These are phyloP conservation scores for Drosophila meridiana DNA, from an alignment of 2,888 invertebrate genomes.

Conservation along the genomic window DNA sequence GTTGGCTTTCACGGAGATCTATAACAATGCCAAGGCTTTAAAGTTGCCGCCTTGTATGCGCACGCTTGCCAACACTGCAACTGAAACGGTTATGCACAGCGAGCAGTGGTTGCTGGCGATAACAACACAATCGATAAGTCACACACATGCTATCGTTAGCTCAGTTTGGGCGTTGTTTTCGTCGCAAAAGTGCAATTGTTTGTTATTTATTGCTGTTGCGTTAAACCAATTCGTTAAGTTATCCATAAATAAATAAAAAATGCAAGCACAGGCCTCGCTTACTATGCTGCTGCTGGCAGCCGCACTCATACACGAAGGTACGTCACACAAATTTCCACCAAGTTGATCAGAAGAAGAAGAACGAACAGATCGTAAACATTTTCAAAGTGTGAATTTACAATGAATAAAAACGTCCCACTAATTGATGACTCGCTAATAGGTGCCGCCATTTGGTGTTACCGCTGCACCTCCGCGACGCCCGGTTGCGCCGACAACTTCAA, in stretches of 20 bases:
- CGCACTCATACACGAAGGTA: constrained; percentile 65
- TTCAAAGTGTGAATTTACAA: not conserved
- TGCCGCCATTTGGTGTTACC: constrained; percentile 92
- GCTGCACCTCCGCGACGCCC: constrained; percentile 94
- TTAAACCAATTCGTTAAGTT: constrained; percentile 4
- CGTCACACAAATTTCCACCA: constrained; percentile 5
- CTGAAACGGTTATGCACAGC: not conserved
- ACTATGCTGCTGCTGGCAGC: constrained; percentile 52
- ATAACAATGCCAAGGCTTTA: not conserved
- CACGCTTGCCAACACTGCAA: not conserved
- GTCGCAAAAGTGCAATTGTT: constrained; percentile 32
- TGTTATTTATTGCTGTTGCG: constrained; percentile 3
- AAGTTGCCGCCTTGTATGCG: constrained; percentile 7
- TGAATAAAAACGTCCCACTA: not conserved
- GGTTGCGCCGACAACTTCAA: constrained; percentile 94
- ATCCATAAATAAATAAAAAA: constrained; percentile 27
- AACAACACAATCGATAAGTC: constrained; percentile 10
- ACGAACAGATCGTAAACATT: constrained; percentile 6
- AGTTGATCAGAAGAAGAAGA: constrained; percentile 10
- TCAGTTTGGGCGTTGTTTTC: constrained; percentile 52
- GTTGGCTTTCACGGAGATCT: not conserved
- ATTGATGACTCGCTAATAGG: constrained; percentile 83
- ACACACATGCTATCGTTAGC: constrained; percentile 17
- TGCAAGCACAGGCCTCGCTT: constrained; percentile 34
- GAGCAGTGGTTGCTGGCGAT: constrained; percentile 19